phyloP scores from a whole-genome alignment of 64 coral and sea anemone species.

The Stichodactyla helianthus region DNA sequence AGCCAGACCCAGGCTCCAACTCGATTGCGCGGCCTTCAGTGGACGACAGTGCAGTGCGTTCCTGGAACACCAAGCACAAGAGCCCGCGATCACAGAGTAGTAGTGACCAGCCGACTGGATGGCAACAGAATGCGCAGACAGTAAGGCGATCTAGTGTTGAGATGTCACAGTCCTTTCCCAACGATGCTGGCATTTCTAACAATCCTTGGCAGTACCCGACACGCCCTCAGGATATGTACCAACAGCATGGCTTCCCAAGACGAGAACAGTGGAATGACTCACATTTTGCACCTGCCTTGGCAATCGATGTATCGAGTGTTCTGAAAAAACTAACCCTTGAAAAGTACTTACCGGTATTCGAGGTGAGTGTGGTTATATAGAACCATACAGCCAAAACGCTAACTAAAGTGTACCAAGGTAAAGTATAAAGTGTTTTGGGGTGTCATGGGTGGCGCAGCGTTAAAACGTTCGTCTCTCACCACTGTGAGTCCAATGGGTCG shows the following conservation, averaged over 20 bases:
- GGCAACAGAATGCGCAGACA: slow-evolving; percentile 40
- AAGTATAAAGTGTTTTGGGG: no score
- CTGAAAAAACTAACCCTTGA: slow-evolving; percentile 61
- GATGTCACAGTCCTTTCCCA: slow-evolving; percentile 21
- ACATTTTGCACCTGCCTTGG: neutral
- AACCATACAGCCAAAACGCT: no score
- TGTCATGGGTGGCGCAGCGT: no score
- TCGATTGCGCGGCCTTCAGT: slow-evolving; percentile 55
- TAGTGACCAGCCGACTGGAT: slow-evolving; percentile 49
- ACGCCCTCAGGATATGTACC: slow-evolving; percentile 48
- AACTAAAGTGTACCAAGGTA: no score
- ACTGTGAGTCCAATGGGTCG: no score
- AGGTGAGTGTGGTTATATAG: slow-evolving; percentile 31
- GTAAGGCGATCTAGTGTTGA: slow-evolving; percentile 42
- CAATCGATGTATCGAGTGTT: slow-evolving; percentile 46
- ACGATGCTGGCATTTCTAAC: slow-evolving; percentile 18
- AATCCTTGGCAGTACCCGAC: slow-evolving; percentile 42
- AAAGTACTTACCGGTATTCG: slow-evolving; percentile 80
- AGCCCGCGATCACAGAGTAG: slow-evolving; percentile 78
- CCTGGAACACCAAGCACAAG: slow-evolving; percentile 77
- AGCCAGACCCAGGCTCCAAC: slow-evolving; percentile 49
- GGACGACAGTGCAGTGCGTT: slow-evolving; percentile 64
- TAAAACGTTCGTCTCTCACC: no score
- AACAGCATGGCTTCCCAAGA: slow-evolving; percentile 28
- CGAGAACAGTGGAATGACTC: slow-evolving; percentile 55